Base-by-base conservation (phyloP, 1,140 invertebrate species). In the Papilio machaon region DNA sequence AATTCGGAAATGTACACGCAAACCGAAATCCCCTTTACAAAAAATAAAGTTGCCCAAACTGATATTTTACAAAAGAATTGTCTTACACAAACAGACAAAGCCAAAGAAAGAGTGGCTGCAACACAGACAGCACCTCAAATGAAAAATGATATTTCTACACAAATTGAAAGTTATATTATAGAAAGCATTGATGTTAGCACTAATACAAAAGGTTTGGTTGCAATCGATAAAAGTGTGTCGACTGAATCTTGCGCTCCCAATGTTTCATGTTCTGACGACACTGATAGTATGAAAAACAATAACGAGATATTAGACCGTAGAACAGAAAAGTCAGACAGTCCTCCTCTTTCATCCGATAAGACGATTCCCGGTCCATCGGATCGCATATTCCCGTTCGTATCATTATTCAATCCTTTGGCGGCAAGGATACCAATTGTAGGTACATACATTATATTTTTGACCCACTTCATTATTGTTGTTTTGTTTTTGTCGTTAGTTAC, bases 351-450 rank as follows among this genome's bases (percentile, higher is more conserved):
- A 35, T 88, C 92, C n/a, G 92, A 92, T 77, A 90, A 87, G 86
- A 70, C 60, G 67, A 9, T 80, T 84, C 83, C 85, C 35, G 84
- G 85, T n/a, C 80, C 86, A 76, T 86, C 86, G 52, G 84, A 85
- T 80, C 83, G 85, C 78, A 90, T 91, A 67, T 91, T 93, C 76
- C 91, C 94, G 23, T 93, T 94, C 77, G 89, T 91, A 76, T 91
- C 95, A 58, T 85, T 95, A 82, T 95, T 95, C 82, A 94, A 91
- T 89, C 90, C 92, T 58, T 89, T 95, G 88, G 92, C 92, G 82
- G 93, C 92, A 84, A 91, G 92, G 85, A 88, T 95, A 88, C 91
- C 94, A 82, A 88, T 87, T 86, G 88, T 95, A 95, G 95, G 95
- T 95, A 95, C 87, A 88, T 95, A 95, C 87, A 88, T 90, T 84